Conservation (phyloP, 2,113 vertebrate species). For the human (Homo sapiens) region GRCh38 chr17:42231001-42231500, state of each 20-base stretch:
- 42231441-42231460: too few relatives aligned
- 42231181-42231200: not conserved
- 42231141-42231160: not conserved
- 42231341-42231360: too few relatives aligned
- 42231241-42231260: not conserved
- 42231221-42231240: not conserved
- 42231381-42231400: too few relatives aligned
- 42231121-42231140: not conserved
- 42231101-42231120: not conserved
- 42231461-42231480: too few relatives aligned
- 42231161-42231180: not conserved
- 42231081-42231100: not conserved
- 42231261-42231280: not conserved
- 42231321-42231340: not conserved
- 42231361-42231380: too few relatives aligned
- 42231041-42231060: not conserved
- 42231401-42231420: too few relatives aligned
- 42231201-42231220: not conserved
- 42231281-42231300: not conserved
- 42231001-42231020: not conserved
- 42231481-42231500: too few relatives aligned
- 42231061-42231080: not conserved
- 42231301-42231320: not conserved
- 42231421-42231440: too few relatives aligned
- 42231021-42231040: not conserved